These are phyloP conservation scores for Siderastrea radians DNA, from an alignment of 92 coral and sea anemone species.

Conservation along the genomic window DNA sequence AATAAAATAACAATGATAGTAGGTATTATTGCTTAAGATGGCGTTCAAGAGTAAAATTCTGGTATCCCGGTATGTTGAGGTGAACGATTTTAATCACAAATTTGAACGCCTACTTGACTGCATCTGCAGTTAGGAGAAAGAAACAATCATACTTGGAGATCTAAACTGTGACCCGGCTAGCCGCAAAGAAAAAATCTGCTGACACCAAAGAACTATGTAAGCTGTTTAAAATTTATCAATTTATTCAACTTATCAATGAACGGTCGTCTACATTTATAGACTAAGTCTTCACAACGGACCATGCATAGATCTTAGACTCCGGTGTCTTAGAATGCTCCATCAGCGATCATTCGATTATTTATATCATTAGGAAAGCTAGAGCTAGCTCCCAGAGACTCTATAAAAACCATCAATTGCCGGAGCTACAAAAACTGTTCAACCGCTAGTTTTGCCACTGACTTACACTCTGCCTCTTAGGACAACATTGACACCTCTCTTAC, in stretches of 20 bases:
- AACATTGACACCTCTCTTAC: slow-evolving; percentile 1
- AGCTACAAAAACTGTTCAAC: slow-evolving; percentile 12
- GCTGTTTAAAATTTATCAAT: not conserved
- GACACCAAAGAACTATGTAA: too few relatives aligned
- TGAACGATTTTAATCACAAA: too few relatives aligned
- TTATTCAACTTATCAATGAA: slow-evolving; percentile 20
- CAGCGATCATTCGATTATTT: slow-evolving; percentile 43
- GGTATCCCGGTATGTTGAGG: too few relatives aligned
- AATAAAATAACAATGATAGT: too few relatives aligned
- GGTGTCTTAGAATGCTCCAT: slow-evolving; percentile 37
- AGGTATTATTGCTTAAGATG: too few relatives aligned
- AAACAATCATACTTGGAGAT: too few relatives aligned
- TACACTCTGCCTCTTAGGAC: slow-evolving; percentile 49
- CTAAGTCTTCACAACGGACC: not conserved
- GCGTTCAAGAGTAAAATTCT: too few relatives aligned
- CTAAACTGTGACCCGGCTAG: too few relatives aligned
- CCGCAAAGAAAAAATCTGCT: too few relatives aligned
- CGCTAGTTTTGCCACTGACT: not conserved
- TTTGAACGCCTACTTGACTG: too few relatives aligned
- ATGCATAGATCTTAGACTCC: not conserved
- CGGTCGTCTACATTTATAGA: slow-evolving; percentile 1
- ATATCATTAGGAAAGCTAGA: slow-evolving; percentile 7
- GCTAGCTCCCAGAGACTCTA: not conserved
- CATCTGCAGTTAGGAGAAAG: too few relatives aligned
- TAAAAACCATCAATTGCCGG: slow-evolving; percentile 1